phyloP scores from a whole-genome alignment of 2,113 vertebrate genomes.

The Meleagris gallopavo region DNA sequence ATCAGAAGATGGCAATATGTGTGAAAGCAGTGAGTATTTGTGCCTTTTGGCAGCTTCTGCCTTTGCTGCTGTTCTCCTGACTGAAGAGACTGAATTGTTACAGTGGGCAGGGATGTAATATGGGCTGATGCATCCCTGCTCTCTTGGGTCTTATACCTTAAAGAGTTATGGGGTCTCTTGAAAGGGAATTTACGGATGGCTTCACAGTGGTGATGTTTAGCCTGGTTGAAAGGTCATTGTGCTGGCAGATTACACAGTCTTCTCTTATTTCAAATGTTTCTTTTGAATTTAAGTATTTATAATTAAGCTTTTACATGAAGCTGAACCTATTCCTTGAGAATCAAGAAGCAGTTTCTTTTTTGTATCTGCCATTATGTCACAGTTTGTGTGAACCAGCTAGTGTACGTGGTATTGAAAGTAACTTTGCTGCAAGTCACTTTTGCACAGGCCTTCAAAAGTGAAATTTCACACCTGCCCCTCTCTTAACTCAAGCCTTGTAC shows the following conservation, averaged over 20 bases:
- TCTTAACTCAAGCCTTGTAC: background rate
- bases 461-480: background rate
- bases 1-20: background rate
- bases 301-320: background rate
- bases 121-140: background rate
- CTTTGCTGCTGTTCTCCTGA: background rate
- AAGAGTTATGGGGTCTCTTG: background rate
- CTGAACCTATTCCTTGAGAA: background rate
- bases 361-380: background rate
- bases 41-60: constrained; percentile 26
- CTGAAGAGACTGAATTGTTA: background rate
- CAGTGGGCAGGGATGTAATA: background rate
- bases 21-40: background rate
- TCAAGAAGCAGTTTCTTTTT: background rate
- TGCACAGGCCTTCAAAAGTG: background rate
- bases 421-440: background rate
- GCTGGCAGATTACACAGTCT: background rate
- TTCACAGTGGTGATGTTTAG: background rate
- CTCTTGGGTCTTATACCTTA: background rate
- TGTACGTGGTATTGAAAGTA: background rate
- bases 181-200: background rate
- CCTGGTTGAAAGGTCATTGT: background rate
- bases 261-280: background rate
- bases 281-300: background rate
- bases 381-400: background rate